These are phyloP conservation scores for Eupsittula cactorum DNA, from an alignment of 2,113 vertebrate species.

Conservation along the genomic window DNA sequence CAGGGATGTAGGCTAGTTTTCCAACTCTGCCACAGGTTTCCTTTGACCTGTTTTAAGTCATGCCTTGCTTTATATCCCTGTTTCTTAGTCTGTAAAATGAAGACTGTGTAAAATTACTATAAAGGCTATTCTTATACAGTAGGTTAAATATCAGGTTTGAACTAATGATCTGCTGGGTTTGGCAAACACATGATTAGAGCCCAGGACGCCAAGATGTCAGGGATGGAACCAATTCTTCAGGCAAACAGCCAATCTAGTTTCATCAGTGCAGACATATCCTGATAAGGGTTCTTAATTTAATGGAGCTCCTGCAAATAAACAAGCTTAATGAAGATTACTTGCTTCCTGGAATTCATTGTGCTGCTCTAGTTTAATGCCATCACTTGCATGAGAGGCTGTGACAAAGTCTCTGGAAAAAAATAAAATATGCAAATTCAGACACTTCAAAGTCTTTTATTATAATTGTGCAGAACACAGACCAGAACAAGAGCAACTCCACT, in stretches of 20 bases:
- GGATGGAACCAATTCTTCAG: not conserved
- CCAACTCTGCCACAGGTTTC: not conserved
- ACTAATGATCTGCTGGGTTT: not conserved
- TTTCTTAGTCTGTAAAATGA: not conserved
- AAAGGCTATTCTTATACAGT: not conserved
- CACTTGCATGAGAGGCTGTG: constrained; percentile 53
- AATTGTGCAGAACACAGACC: constrained; percentile 63
- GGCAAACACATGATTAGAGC: not conserved
- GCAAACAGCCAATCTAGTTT: not conserved
- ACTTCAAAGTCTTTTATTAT: constrained; percentile 71
- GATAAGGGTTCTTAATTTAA: constrained; percentile 65
- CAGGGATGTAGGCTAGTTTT: not conserved
- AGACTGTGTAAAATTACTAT: not conserved
- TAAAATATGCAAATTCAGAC: constrained; percentile 67
- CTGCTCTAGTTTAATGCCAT: constrained; percentile 58
- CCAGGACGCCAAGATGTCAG: not conserved
- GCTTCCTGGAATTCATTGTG: constrained; percentile 61
- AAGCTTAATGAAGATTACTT: constrained; percentile 65
- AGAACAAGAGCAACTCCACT: constrained; percentile 54
- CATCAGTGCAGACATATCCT: not conserved
- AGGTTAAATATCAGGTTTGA: not conserved
- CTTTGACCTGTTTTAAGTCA: not conserved
- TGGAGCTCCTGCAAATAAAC: constrained; percentile 65
- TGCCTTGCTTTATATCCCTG: not conserved
- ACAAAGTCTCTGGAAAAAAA: constrained; percentile 43